Evolutionary conservation across 2,797 vertebrate species (phyloP), one percentile per base, ranked within the genome.

Genomic region (Trematomus bernacchii): DNA sequence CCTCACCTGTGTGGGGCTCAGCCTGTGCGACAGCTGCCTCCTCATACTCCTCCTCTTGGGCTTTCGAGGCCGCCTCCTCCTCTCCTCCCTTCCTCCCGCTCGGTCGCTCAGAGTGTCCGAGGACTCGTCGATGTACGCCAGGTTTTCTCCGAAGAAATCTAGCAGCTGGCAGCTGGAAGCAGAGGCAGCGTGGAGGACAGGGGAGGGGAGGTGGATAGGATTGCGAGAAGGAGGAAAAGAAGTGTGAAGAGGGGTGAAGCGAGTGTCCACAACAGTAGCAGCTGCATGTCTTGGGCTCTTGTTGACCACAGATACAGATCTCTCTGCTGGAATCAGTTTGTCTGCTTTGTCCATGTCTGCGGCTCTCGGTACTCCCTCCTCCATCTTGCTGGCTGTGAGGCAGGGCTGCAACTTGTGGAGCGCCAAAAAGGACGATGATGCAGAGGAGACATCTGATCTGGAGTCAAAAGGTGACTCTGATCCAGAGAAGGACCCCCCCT

Each of bases 81-180:
- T 87, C n/a, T 88, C 89, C 53, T 89, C 81, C 1, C 58, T 78
- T 0, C 58, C 80, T 16, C 77, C 80, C 0, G 71, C 79, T 16
- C 77, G 91, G 64, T 97, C 96, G 6, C 97, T 98, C 80, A 96
- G 91, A 0, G 96, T 93, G 81, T 97, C 97, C 0, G 97, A 98
- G 9, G 97, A 97, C 93, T 97, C 97, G 1, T 98, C 97, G 1
- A 98, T 98, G 86, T 96, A 98, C 0, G 96, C 96, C 82, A 98
- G 82, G 81, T 97, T 97, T 91, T 97, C 96, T 12, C 96, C 96
- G 3, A 96, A 94, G 85, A 96, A 97, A 71, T 97, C 97, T 66
- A 98, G 88, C 53, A 94, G 89, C 89, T 92, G 90, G 84, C 92
- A 79, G 87, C 76, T 79, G 58, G 85, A 18, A 10, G 73, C 42